Percentiles rank a stretch among this genome's conserved stretches.
phyloP scores from a whole-genome alignment of 2,797 vertebrate species.

The Carcharodon carcharias region DNA sequence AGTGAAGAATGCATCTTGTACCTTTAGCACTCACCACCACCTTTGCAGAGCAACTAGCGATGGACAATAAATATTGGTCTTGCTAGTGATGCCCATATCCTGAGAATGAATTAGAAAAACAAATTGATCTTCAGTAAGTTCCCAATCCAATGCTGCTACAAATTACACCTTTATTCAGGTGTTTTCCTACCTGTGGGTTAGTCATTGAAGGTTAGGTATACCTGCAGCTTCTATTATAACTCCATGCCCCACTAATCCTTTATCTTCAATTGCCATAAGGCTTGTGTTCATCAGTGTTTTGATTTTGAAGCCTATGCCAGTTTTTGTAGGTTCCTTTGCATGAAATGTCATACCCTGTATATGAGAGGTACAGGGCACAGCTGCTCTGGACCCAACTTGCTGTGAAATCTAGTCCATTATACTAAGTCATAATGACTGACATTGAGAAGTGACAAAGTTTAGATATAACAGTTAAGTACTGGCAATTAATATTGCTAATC shows the following conservation, averaged over 20 bases:
- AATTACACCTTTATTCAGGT: too few species aligned
- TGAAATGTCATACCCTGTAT: too few species aligned
- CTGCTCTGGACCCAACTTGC: too few species aligned
- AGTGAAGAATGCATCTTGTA: background rate
- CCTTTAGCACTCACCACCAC: background rate
- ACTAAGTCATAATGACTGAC: background rate
- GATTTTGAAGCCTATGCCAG: background rate
- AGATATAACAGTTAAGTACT: background rate
- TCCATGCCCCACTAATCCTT: background rate
- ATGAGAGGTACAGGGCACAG: too few species aligned
- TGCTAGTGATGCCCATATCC: too few species aligned
- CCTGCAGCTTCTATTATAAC: background rate
- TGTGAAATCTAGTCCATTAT: background rate
- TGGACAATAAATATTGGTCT: too few species aligned
- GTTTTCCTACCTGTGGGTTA: too few species aligned
- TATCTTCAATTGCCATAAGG: background rate
- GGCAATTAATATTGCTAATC: background rate
- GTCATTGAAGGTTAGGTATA: background rate
- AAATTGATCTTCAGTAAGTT: too few species aligned
- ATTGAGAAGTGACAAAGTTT: background rate
- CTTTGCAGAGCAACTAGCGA: background rate
- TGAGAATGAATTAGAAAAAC: too few species aligned
- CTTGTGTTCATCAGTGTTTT: background rate
- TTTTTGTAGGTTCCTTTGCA: too few species aligned
- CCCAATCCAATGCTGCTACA: too few species aligned